A percentile compares a stretch with the other conserved stretches of the same genome.
phyloP scores from a whole-genome alignment of 2,888 invertebrate species.

The Microplitis deprimator region DNA sequence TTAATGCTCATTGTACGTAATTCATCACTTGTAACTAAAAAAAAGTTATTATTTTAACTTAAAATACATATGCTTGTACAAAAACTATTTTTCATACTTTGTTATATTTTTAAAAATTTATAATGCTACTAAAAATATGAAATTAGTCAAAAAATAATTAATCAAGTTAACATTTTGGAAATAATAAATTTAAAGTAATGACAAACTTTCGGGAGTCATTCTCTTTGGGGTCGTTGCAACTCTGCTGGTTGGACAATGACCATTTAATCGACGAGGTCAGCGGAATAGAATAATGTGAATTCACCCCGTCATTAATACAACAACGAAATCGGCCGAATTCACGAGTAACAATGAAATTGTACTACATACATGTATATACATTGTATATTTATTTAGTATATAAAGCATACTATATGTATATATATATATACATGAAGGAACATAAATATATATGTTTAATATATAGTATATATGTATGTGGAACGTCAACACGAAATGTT shows the following conservation, averaged over 20 bases:
- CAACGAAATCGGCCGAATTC: conserved; percentile 14
- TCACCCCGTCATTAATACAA: conserved; percentile 33
- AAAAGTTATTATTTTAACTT: background rate
- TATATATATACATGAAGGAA: background rate
- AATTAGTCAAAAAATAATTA: background rate
- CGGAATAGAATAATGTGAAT: conserved; percentile 50
- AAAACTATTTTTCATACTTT: background rate
- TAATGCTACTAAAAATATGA: background rate
- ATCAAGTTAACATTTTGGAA: background rate
- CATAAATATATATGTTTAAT: background rate
- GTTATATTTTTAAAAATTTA: too few relatives aligned
- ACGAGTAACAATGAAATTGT: conserved; percentile 8
- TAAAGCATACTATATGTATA: background rate
- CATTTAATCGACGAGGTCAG: conserved; percentile 49
- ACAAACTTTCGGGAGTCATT: conserved; percentile 20
- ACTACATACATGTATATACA: conserved; percentile 18
- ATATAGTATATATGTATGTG: background rate
- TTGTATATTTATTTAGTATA: conserved; percentile 19
- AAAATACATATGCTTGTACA: background rate
- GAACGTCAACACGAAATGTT: conserved; percentile 10
- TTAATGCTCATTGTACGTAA: background rate
- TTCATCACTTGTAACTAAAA: background rate
- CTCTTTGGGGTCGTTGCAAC: conserved; percentile 12
- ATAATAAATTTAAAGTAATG: background rate
- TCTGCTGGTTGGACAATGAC: conserved; percentile 16